Base-by-base conservation (phyloP, 2,113 vertebrate genomes). In the Hydrochoerus hydrochaeris region DNA sequence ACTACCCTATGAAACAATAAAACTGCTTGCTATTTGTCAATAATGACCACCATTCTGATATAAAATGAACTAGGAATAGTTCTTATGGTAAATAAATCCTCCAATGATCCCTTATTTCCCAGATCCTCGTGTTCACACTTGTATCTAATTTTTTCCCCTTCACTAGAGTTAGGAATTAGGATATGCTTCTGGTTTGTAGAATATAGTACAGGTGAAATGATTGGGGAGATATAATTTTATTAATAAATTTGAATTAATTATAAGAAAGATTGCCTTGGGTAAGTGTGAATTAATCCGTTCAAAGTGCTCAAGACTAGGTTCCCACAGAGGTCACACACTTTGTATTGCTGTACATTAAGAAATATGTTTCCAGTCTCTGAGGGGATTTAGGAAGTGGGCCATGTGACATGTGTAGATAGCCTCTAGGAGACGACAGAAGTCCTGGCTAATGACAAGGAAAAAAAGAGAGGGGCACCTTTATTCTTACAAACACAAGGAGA, bases 241-340 rank as follows among this genome's bases (percentile, higher is more conserved):
- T 38, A 71, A 22, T 26, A 52, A 67, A 93, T 94, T 52, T 93
- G 24, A 91, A 77, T 95, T 85, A 46, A 77, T 81, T 11, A 57
- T 58, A 80, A 88, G 24, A 58, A 13, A 91, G 11, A 84, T 69
- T 49, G 38, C 63, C 7, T 82, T 78, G 0, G 13, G 0, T 41
- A 19, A 30, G 28, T 20, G 2, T 58, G 3, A 54, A 41, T 85
- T 57, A 88, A 65, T 77, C 52, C 38, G 16, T 20, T 93, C 41
- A n/a, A 84, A 58, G 10, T 9, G 75, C 22, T 95, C 28, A 69
- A 82, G 89, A 17, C 13, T 16, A 38, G 28, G 30, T 0, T 93
- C 28, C 58, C 28, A 65, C 7, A 54, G 69, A 57, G 7, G 58
- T 62, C 14, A 86, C 32, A 41, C 12, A 46, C 13, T 11, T 82